Base-by-base conservation (phyloP, 2,888 invertebrate species). In the Hedychridium roseum region DNA sequence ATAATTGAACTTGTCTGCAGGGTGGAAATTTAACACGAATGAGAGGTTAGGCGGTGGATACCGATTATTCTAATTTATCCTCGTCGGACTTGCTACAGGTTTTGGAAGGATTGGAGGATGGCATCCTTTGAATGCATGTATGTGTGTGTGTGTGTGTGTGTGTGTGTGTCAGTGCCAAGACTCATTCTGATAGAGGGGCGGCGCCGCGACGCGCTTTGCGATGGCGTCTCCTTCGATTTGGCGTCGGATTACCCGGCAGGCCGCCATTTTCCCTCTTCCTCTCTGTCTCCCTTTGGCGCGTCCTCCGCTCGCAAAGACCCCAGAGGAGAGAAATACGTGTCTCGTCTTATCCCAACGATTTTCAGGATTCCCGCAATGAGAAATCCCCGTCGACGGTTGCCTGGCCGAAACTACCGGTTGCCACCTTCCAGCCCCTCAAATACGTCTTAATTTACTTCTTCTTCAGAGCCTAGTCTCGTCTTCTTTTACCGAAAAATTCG, bases 151-250 rank as follows among this genome's bases (percentile, higher is more conserved):
- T n/a, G n/a, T n/a, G n/a, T n/a, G n/a, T n/a, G n/a, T n/a, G n/a
- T n/a, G n/a, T n/a, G n/a, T n/a, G 42, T 38, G 48, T 35, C 43
- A 28, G 48, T 50, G 53, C 46, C 57, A 61, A 65, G 57, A 64
- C 50, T 52, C 58, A 60, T 67, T n/a, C n/a, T 72, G 71, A 72
- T 70, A 71, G 69, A 71, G 78, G 74, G 74, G 76, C 76, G 75
- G 70, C 70, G 71, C 70, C 70, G 71, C 70, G 71, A 70, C 70
- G 71, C 65, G 69, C 64, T 68, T 74, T 68, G 76, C 75, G 72
- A 78, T 78, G 78, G 78, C 78, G 76, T 78, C 78, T 77, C 71
- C 76, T 78, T 78, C 78, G 78, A 78, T 78, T 75, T 70, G 73
- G 78, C 74, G 77, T 78, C 77, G 64, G 60, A 68, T 78, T 71